A percentile compares a stretch with the other conserved stretches of the same genome.
Evolutionary conservation across 2,113 vertebrate genomes (phyloP).

Genomic region (Turdus rufiventris): DNA sequence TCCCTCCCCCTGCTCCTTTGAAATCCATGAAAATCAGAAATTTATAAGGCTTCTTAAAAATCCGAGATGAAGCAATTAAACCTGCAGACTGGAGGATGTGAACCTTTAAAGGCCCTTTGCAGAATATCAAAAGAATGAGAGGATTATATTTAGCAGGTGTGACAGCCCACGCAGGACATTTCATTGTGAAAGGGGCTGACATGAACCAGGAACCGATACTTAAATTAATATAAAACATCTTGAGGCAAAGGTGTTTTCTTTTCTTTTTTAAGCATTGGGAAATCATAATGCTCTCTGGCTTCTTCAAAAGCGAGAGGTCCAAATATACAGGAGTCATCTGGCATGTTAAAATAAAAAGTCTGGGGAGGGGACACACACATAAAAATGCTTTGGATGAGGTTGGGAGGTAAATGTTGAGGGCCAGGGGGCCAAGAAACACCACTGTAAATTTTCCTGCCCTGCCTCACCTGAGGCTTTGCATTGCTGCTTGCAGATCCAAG

Average conservation of each 20-base stretch:
- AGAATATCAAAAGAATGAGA: constrained; percentile 78
- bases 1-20: constrained; percentile 61
- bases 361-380: background rate
- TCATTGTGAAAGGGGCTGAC: constrained; percentile 71
- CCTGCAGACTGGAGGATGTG: constrained; percentile 75
- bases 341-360: constrained; percentile 43
- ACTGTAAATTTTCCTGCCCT: background rate
- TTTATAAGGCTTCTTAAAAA: constrained; percentile 77
- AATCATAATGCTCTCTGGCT: constrained; percentile 52
- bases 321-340: constrained; percentile 55
- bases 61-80: constrained; percentile 78
- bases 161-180: constrained; percentile 71
- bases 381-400: background rate
- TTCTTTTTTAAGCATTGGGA: constrained; percentile 60
- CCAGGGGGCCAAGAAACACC: background rate
- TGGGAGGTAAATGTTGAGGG: background rate
- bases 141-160: constrained; percentile 83
- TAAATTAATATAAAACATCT: constrained; percentile 83
- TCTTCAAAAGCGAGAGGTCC: constrained; percentile 50
- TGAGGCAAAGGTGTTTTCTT: constrained; percentile 66
- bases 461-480: background rate
- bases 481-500: background rate
- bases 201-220: constrained; percentile 77
- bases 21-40: constrained; percentile 72
- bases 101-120: constrained; percentile 77